Evolutionary conservation across 2,888 invertebrate genomes (phyloP), one percentile per base, ranked within the genome.

Genomic region (Zygogramma bicolorata): DNA sequence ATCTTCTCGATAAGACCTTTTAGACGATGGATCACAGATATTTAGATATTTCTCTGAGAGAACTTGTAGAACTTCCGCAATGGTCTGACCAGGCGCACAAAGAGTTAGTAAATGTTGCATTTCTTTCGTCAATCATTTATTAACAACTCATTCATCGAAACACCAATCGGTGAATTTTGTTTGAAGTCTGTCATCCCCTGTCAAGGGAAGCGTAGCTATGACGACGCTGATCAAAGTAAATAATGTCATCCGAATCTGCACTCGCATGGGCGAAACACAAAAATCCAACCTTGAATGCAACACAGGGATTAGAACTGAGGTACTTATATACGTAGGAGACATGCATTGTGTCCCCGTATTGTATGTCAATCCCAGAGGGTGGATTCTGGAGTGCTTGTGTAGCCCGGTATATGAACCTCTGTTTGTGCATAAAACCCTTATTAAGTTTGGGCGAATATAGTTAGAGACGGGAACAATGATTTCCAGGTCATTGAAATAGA

Each of bases 301-400:
- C 74, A 75, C 75, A 77, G 78, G 84, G 84, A 85, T 85, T 85
- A 85, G 77, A 80, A 77, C 80, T 79, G 79, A 79, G 82, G 82
- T 83, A 84, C 83, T 83, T 79, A 77, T 81, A 67, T 60, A 65
- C 61, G 25, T 60, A 75, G 76, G 78, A 79, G 75, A 76, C 79
- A 63, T 62, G 79, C 76, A 77, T 80, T 81, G 77, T 82, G 78
- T 49, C 68, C 75, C 69, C 74, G 76, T 80, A 85, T 85, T 85
- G 84, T 85, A 85, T 82, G 85, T 85, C 85, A 84, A 81, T 84
- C 84, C 79, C 84, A 84, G 82, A 80, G 84, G 84, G 84, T 80
- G 76, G 79, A 76, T 79, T 80, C 74, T 79, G 78, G 81, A 84
- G 81, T 82, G 82, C 82, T 82, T 81, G 79, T 79, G 79, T 81